These are phyloP conservation scores for Aphelenchoides avenae DNA, from an alignment of 1,140 invertebrate genomes.

Conservation along the genomic window DNA sequence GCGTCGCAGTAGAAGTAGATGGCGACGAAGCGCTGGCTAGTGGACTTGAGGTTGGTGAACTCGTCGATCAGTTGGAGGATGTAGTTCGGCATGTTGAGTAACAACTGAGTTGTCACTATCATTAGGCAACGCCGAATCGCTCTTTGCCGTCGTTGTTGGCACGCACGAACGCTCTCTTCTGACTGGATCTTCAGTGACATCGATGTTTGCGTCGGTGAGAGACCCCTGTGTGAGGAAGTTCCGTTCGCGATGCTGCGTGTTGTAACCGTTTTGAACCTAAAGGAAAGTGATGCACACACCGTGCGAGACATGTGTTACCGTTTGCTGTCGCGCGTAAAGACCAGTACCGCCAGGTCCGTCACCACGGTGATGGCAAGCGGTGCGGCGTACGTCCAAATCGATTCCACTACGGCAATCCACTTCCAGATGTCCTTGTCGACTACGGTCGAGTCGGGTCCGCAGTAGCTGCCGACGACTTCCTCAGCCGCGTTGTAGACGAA, in stretches of 20 bases:
- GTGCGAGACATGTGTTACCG: conserved; percentile 18
- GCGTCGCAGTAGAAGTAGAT: conserved; percentile 24
- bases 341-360: conserved; percentile 26
- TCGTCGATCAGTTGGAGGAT: conserved; percentile 34
- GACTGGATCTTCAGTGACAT: conserved; percentile 33
- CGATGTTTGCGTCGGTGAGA: conserved; percentile 20
- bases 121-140: conserved; percentile 27
- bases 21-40: conserved; percentile 24
- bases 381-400: conserved; percentile 30
- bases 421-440: conserved; percentile 29
- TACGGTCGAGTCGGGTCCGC: conserved; percentile 22
- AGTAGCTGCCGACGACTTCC: conserved; percentile 8
- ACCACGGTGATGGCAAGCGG: conserved; percentile 34
- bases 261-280: conserved; percentile 29
- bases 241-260: conserved; percentile 7
- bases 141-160: conserved; percentile 16
- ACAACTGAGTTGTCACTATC: conserved; percentile 26
- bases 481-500: background rate
- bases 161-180: conserved; percentile 17
- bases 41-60: conserved; percentile 14
- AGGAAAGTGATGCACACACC: background rate
- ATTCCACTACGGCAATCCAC: conserved; percentile 31
- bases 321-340: conserved; percentile 24
- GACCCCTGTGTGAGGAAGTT: background rate
- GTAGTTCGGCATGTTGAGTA: conserved; percentile 28